Evolutionary conservation across 2,113 vertebrate species (phyloP), one percentile per base, ranked within the genome.

Genomic region (Bambusicola thoracicus): DNA sequence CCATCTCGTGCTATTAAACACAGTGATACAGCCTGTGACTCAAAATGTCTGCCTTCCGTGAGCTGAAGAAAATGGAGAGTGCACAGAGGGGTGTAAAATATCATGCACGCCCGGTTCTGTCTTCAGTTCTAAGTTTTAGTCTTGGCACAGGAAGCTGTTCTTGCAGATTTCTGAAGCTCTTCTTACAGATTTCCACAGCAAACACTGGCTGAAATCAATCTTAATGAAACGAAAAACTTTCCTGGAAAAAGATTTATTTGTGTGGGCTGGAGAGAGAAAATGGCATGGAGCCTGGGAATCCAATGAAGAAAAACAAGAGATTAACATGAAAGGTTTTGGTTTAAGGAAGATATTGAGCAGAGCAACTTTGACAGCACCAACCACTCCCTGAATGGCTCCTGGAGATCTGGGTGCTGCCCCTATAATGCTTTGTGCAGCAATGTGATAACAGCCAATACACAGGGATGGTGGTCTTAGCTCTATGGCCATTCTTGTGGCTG

Each of bases 101-200:
- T 51, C 51, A 44, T 72, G 61, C 53, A 38, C 1, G 0, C 32
- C 65, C 63, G 44, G 81, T 65, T 82, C 88, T 89, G 46, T 62
- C 80, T 77, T 78, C 48, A 59, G 46, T 90, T 85, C 46, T 81
- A 53, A 72, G 30, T 48, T 92, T 70, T 77, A 49, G 34, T 49
- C 62, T 90, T 72, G 77, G 75, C 66, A 68, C 43, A 86, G 87
- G 81, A 95, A 95, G 67, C 73, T 78, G 14, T 46, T 88, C 89
- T 86, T 81, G 65, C 65, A 59, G 2, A 4, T 75, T 92, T 93
- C 93, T 0, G 84, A 95, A 95, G 67, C 69, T 78, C 12, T 46
- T 88, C 86, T 55, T 32, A 30, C 53, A 55, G 53, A 4, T 75
- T 92, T 93, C 93, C 0, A 0, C 51, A 78, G 66, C 34, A 70